Base-by-base conservation (phyloP, 2,888 invertebrate genomes). In the Eilema sororculum region DNA sequence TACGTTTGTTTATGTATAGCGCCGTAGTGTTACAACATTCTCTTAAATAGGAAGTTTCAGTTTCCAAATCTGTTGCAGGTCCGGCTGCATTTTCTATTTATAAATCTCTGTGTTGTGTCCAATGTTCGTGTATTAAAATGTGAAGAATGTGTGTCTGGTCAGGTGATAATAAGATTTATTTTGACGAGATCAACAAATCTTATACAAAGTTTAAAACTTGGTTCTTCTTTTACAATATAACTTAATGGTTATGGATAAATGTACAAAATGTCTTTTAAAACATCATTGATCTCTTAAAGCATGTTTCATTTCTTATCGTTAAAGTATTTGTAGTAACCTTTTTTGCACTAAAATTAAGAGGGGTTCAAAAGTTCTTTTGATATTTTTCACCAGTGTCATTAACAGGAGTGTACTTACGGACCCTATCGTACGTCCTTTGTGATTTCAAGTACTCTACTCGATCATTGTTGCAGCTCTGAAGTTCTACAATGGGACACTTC, bases 401-500 rank as follows among this genome's bases (percentile, higher is more conserved):
- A 85, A 65, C 72, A 61, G 25, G 72, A 84, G 82, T 69, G 78
- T 76, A 37, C 84, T 82, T 74, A 77, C 77, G 68, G 73, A 72
- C 78, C 79, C 77, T 79, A 73, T 77, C 80, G 80, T 84, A 80
- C 81, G 82, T 76, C 75, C 72, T 78, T 75, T 81, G 69, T 73
- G 67, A 73, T 73, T 82, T 84, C 78, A 83, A 85, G 89, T 81
- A 81, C 71, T 76, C 73, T 83, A 75, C 78, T 52, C 77, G 75
- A 76, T 79, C 85, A 83, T 90, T 90, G 90, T 90, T 84, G 82
- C 84, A 79, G 83, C 79, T 85, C 83, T 76, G 84, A 67, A 80
- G 77, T 84, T 76, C 66, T 73, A 86, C 87, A 89, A 84, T 83
- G 73, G 78, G 65, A 64, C 62, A 65, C 71, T 78, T 72, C 66